Conservation (phyloP, 2,888 invertebrate species). For the Exocentrus adspersus region DNA sequence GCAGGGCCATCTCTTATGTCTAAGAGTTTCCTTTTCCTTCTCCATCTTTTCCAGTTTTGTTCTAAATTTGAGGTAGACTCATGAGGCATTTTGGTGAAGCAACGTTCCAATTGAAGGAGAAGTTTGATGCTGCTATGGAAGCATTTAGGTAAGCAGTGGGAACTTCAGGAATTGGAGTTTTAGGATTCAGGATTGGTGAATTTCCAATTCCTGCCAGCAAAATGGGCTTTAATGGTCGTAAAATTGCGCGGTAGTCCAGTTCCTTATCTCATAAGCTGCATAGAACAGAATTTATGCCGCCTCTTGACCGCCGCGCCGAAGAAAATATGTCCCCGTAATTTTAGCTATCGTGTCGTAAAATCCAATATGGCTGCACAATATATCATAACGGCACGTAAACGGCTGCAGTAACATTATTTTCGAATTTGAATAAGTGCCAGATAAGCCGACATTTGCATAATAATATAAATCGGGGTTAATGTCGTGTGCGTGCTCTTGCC, state of each 20-base stretch:
- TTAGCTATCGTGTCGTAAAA: conserved; percentile 59
- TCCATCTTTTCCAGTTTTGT: too few species aligned
- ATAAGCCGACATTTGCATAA: conserved; percentile 63
- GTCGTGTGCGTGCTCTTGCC: conserved; percentile 63
- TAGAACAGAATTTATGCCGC: conserved; percentile 27
- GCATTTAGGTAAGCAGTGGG: too few species aligned
- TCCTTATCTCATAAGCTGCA: not conserved
- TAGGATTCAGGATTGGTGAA: too few species aligned
- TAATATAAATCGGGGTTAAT: conserved; percentile 66
- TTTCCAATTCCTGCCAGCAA: not conserved
- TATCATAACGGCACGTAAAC: conserved; percentile 61
- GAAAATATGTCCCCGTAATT: conserved; percentile 47
- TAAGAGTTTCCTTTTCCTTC: too few species aligned
- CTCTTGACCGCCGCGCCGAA: conserved; percentile 31
- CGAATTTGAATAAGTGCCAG: conserved; percentile 63
- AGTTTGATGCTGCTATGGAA: too few species aligned
- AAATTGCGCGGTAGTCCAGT: not conserved
- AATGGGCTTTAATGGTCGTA: not conserved
- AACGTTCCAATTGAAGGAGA: too few species aligned
- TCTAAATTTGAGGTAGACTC: too few species aligned
- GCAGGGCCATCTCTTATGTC: too few species aligned
- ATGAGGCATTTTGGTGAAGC: too few species aligned
- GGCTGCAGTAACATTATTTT: conserved; percentile 62
- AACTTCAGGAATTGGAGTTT: too few species aligned
- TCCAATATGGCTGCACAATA: conserved; percentile 63